Base-by-base conservation (phyloP, 1,140 invertebrate genomes). In the Magallana gigas region DNA sequence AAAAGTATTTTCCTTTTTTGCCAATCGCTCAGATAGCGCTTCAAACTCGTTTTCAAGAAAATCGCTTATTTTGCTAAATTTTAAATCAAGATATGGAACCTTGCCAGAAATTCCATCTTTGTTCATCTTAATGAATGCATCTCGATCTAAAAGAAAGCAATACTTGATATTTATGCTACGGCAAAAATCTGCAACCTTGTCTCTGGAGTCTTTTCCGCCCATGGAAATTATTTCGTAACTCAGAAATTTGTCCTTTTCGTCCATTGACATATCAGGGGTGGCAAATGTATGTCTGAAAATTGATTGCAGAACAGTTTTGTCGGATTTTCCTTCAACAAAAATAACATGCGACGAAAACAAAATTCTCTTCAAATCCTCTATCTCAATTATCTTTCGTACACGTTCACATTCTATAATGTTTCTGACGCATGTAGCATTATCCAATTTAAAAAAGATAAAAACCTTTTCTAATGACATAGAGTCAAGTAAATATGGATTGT, bases 401-500 rank as follows among this genome's bases (percentile, higher is more conserved):
- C 1, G 1, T 71, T 18, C 9, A 23, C 8, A 71, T 29, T 11
- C 14, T 71, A 29, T 29, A 9, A 3, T 36, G 9, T 11, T 8
- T 8, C 18, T 29, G 7, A 29, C 23, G 8, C 4, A 5, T 36
- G 68, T 12, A 64, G 60, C 16, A 16, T 71, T 11, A 2, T 29
- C 9, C 36, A 12, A 29, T 71, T 29, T 8, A 29, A 11, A 36
- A 29, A 71, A 71, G 3, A 71, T 9, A 84, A 62, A 64, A 36
- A 58, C 56, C 56, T 57, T 60, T 14, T 64, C 58, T 48, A 84
- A 11, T 36, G 59, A 16, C n/a, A 11, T 9, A 59, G 58, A 80
- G 48, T 86, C 57, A 57, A 86, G 48, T 11, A 86, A 81, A 12
- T 71, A 0, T 23, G 71, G 76, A 11, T 71, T 56, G n/a, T 81